Base-by-base conservation (phyloP, 1,140 invertebrate genomes). In the Drosophila tristis region DNA sequence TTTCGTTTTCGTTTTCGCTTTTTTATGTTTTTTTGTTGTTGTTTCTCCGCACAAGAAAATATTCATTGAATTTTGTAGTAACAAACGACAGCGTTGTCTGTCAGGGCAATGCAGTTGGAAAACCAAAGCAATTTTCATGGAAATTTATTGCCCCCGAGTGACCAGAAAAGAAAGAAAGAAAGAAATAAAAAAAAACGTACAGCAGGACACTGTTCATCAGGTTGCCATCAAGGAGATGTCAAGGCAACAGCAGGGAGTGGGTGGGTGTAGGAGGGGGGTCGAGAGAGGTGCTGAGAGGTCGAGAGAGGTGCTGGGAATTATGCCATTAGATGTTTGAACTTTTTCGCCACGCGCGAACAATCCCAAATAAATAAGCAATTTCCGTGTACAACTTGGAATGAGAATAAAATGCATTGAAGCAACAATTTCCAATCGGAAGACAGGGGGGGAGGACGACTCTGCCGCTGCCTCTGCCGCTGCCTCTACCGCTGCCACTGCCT, bases 31-130 rank as follows among this genome's bases (percentile, higher is more conserved):
- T 2, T 16, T 59, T 72, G 26, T 54, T 26, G 16, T 16, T 66
- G 43, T 35, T 9, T 13, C 0, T 39, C 35, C 9, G 39, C 43
- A 60, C 43, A 71, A 48, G 78, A 64, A 86, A 86, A 86, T 86
- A 86, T 86, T 86, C 81, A 87, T 81, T 86, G 82, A 87, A 86
- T 86, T 87, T 87, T 50, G 51, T 72, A 87, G 84, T 82, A 80
- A 87, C 84, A 79, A 82, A 79, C 74, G 84, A 75, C 75, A 75
- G 35, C 66, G 51, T 68, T 82, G 79, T 89, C 82, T 72, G 63
- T 82, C 71, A 76, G 63, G 31, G 31, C 62, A 35, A 44, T 61
- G 74, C 39, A 44, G 47, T 50, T 7, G 20, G 15, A 39, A 70
- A 62, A 72, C 39, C 56, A 50, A 71, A 58, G 26, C 35, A n/a